Conservation (phyloP, 2,888 invertebrate species). For the Diogma glabrata region DNA sequence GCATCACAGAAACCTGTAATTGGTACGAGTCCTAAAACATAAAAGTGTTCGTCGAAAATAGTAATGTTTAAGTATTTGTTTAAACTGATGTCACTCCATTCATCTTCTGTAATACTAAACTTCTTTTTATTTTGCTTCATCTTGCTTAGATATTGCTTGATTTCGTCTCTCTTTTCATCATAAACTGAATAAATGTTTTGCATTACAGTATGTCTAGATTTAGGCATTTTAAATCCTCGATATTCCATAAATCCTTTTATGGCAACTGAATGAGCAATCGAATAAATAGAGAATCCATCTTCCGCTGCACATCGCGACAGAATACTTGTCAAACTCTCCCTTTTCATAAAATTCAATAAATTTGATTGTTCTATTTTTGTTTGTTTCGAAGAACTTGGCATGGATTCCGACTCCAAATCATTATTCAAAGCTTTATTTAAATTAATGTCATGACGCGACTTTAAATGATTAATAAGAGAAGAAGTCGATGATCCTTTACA, state of each 20-base stretch:
- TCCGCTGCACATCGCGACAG: slow-evolving; percentile 5
- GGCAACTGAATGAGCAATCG: slow-evolving; percentile 5
- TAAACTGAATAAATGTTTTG: background rate
- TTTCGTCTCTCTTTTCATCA: background rate
- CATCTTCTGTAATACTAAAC: background rate
- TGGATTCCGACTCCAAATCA: background rate
- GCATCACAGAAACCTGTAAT: background rate
- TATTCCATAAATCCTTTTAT: slow-evolving; percentile 4
- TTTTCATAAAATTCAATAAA: slow-evolving; percentile 4
- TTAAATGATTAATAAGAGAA: background rate
- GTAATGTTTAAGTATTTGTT: too few species aligned
- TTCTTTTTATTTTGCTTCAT: too few species aligned
- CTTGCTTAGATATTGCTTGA: background rate
- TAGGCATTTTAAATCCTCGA: slow-evolving; percentile 9
- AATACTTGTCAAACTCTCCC: background rate
- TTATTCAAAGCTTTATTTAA: background rate
- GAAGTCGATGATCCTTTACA: background rate
- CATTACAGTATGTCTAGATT: background rate
- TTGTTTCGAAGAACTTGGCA: slow-evolving; percentile 2
- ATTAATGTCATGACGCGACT: background rate
- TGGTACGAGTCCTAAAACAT: too few species aligned
- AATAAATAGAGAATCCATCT: slow-evolving; percentile 5
- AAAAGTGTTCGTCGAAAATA: too few species aligned
- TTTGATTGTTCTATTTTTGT: slow-evolving; percentile 1
- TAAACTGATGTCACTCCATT: background rate